Conservation (phyloP, 2,888 invertebrate genomes). For the Hydrotaea cyrtoneurina region DNA sequence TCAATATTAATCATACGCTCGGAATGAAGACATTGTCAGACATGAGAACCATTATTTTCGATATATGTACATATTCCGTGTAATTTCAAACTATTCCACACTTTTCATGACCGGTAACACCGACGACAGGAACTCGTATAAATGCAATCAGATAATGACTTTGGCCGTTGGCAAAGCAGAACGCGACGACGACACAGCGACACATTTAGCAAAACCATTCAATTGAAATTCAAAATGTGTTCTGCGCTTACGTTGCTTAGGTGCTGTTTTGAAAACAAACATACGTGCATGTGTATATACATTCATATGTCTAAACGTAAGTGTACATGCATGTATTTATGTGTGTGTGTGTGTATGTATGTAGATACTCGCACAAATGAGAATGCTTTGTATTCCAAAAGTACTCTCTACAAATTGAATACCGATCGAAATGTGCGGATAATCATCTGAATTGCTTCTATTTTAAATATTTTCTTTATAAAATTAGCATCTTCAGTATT, state of each 20-base stretch:
- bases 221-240: not conserved
- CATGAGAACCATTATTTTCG: no score
- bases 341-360: no score
- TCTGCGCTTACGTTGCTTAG: slow-evolving; percentile 14
- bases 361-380: not conserved
- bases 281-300: not conserved
- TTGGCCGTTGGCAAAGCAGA: not conserved
- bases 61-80: no score
- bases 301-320: not conserved
- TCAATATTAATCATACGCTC: not conserved
- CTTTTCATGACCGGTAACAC: no score
- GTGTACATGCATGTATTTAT: not conserved
- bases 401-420: not conserved
- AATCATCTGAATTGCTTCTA: not conserved
- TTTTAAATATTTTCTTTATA: no score
- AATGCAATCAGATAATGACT: not conserved
- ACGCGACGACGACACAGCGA: not conserved
- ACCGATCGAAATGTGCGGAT: not conserved
- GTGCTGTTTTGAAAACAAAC: slow-evolving; percentile 19
- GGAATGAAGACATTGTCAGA: not conserved
- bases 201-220: not conserved
- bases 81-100: no score
- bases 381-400: not conserved
- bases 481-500: no score
- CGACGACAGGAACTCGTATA: not conserved